These are phyloP conservation scores for Myiotriccus ornatus DNA, from an alignment of 2,797 vertebrate genomes.

Conservation along the genomic window DNA sequence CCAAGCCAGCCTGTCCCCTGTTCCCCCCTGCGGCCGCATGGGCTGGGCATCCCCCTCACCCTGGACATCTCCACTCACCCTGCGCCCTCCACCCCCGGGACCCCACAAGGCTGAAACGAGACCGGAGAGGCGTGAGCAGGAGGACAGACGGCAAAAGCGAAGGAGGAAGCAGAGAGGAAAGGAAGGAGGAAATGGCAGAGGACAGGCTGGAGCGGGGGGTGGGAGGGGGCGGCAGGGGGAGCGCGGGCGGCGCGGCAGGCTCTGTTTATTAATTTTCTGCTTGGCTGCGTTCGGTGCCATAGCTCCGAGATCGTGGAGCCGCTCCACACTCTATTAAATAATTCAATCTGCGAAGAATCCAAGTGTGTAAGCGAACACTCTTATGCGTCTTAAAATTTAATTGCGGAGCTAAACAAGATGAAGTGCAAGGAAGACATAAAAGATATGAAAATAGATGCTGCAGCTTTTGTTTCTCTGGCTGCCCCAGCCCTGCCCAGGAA, in stretches of 20 bases:
- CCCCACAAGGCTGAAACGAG: neutral
- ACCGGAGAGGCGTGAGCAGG: accelerated
- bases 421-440: slow-evolving; percentile 65
- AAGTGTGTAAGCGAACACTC: slow-evolving; percentile 62
- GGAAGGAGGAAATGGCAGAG: neutral
- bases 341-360: slow-evolving; percentile 71
- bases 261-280: slow-evolving; percentile 75
- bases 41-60: neutral
- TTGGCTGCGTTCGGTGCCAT: slow-evolving; percentile 52
- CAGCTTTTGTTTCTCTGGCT: slow-evolving; percentile 51
- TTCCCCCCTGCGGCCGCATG: neutral
- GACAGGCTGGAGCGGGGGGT: neutral
- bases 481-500: neutral
- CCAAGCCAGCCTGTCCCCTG: neutral
- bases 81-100: accelerated
- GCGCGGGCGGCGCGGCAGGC: neutral
- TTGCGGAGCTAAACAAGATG: slow-evolving; percentile 71
- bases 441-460: slow-evolving; percentile 54
- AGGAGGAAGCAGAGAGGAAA: neutral
- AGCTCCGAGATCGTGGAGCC: slow-evolving; percentile 52
- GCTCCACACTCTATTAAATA: slow-evolving; percentile 75
- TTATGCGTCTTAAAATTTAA: slow-evolving; percentile 77
- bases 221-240: neutral
- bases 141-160: accelerated
- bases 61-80: neutral